Conservation (phyloP, 1,140 invertebrate genomes). For the Papilio xuthus region DNA sequence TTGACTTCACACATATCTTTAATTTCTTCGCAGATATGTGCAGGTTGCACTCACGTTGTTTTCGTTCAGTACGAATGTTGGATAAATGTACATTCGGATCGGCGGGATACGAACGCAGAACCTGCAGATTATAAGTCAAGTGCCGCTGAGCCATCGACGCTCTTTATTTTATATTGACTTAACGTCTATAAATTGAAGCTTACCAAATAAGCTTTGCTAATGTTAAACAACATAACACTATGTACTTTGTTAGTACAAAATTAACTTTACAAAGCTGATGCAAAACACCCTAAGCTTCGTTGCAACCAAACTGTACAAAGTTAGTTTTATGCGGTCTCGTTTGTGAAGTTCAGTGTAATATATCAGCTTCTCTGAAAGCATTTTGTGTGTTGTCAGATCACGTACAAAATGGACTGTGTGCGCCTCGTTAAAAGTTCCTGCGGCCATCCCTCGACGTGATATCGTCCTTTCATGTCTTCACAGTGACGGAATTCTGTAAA, state of each 20-base stretch:
- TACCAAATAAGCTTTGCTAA: background rate
- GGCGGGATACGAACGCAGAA: no score
- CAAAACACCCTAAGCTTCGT: background rate
- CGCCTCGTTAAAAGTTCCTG: constrained; percentile 24
- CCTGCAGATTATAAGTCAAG: no score
- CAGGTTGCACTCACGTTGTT: no score
- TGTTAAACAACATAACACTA: background rate
- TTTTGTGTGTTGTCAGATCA: constrained; percentile 24
- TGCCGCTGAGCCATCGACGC: no score
- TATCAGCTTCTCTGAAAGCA: background rate
- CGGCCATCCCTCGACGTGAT: background rate
- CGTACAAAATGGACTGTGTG: constrained; percentile 26
- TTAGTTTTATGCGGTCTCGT: constrained; percentile 3
- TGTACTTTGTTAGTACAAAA: background rate
- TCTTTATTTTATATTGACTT: no score
- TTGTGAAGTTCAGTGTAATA: constrained; percentile 4
- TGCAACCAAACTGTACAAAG: constrained; percentile 3
- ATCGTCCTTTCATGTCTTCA: background rate
- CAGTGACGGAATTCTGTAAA: background rate
- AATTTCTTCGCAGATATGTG: no score
- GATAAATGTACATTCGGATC: no score
- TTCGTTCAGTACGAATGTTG: no score
- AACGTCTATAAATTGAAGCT: background rate
- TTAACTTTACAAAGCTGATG: background rate
- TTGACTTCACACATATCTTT: no score